phyloP scores from a whole-genome alignment of 2,888 invertebrate species.

The Andrena flavipes region DNA sequence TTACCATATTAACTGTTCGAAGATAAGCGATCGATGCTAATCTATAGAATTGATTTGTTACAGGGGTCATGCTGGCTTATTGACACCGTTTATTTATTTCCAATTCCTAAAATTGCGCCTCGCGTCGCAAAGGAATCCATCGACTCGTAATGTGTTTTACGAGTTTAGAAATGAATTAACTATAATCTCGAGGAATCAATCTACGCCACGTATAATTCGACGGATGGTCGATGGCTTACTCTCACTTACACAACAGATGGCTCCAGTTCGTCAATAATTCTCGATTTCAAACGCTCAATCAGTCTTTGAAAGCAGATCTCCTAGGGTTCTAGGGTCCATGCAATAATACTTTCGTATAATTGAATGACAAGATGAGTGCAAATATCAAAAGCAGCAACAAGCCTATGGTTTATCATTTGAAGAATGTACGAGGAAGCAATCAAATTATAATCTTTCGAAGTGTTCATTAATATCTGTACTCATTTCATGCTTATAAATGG shows the following conservation, averaged over 20 bases:
- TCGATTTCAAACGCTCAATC: conserved; percentile 32
- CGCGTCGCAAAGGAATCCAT: conserved; percentile 97
- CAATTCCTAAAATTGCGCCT: conserved; percentile 97
- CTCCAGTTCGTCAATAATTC: conserved; percentile 85
- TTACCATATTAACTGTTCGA: neutral
- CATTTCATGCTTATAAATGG: conserved; percentile 11
- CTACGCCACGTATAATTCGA: conserved; percentile 89
- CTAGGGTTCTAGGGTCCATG: conserved; percentile 69
- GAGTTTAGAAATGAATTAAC: conserved; percentile 93
- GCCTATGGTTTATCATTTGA: conserved; percentile 36
- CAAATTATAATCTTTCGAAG: conserved; percentile 27
- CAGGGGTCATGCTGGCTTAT: conserved; percentile 95
- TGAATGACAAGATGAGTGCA: conserved; percentile 51
- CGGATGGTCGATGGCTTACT: conserved; percentile 88
- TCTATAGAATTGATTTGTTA: conserved; percentile 67
- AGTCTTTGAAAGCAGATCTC: conserved; percentile 59
- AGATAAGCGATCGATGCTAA: neutral
- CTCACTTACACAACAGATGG: conserved; percentile 90
- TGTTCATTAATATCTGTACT: conserved; percentile 35
- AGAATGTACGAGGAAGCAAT: conserved; percentile 37
- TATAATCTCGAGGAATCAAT: conserved; percentile 88
- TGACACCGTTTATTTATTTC: conserved; percentile 98
- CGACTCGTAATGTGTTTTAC: conserved; percentile 96
- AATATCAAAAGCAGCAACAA: conserved; percentile 59
- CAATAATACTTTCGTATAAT: conserved; percentile 62